Percentiles rank a stretch among this genome's conserved stretches.
Evolutionary conservation across 2,888 invertebrate species (phyloP).

Genomic region (Cheiracanthium punctorium): DNA sequence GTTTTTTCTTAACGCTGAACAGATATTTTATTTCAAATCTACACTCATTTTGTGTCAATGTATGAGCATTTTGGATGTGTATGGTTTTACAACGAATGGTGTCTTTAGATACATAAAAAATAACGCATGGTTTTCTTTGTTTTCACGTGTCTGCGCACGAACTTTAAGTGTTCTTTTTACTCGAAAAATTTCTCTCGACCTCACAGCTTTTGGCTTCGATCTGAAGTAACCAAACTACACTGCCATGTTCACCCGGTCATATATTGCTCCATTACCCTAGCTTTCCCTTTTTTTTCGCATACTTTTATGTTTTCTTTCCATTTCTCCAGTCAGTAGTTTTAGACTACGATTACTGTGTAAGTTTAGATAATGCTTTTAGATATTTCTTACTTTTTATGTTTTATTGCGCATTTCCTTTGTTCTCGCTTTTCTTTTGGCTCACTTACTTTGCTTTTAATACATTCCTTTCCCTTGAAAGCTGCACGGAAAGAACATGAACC

Average conservation of each 20-base stretch:
- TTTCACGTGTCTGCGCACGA: not conserved
- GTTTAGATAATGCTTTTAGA: conserved; percentile 64
- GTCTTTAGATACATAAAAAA: not conserved
- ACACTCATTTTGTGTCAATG: not conserved
- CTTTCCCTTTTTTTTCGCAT: conserved; percentile 51
- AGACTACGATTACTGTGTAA: conserved; percentile 62
- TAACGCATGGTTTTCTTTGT: not conserved
- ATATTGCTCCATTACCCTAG: conserved; percentile 66
- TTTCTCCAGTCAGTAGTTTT: conserved; percentile 39
- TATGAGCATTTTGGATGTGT: not conserved
- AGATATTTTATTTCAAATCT: not conserved
- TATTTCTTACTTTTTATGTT: conserved; percentile 31
- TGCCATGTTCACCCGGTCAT: conserved; percentile 57
- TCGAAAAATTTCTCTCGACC: not conserved
- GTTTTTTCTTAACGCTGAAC: not conserved
- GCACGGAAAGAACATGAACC: conserved; percentile 38
- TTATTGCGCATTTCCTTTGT: not conserved
- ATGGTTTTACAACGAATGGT: not conserved
- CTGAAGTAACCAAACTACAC: conserved; percentile 36
- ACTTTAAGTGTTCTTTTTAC: not conserved
- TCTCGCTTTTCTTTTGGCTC: conserved; percentile 38
- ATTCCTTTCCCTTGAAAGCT: conserved; percentile 41
- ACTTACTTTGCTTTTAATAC: conserved; percentile 57
- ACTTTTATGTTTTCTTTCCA: conserved; percentile 28
- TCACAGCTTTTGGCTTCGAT: not conserved